Evolutionary conservation across 2,113 vertebrate species (phyloP).

Genomic region (Panthera leo): DNA sequence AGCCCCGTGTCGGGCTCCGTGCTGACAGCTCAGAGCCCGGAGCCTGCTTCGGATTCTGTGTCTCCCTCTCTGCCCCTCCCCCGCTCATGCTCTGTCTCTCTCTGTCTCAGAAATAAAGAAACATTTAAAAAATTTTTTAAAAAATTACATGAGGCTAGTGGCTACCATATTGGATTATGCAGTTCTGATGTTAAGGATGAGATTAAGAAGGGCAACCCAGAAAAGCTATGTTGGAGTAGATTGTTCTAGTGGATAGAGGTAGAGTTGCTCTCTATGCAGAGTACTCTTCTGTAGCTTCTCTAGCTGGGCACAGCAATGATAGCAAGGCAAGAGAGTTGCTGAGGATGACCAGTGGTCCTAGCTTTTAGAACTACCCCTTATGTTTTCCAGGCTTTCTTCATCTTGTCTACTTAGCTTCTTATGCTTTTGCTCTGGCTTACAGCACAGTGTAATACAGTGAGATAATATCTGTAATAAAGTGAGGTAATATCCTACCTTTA

Average conservation of each 20-base stretch:
- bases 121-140: rapidly evolving
- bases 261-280: not conserved
- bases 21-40: too few relatives aligned
- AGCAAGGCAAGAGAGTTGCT: not conserved
- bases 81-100: too few relatives aligned
- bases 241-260: not conserved
- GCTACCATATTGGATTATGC: not conserved
- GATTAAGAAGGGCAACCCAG: not conserved
- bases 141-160: not conserved
- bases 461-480: not conserved
- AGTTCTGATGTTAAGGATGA: not conserved
- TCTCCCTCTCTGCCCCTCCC: too few relatives aligned
- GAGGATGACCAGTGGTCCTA: not conserved
- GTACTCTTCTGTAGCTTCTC: not conserved
- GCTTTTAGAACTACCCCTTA: not conserved
- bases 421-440: not conserved
- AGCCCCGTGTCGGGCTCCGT: too few relatives aligned
- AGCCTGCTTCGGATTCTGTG: too few relatives aligned
- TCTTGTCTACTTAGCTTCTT: not conserved
- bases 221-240: not conserved
- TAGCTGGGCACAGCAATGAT: not conserved
- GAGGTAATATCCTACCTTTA: not conserved
- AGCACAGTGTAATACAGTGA: not conserved
- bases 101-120: too few relatives aligned
- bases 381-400: not conserved